Base-by-base conservation (phyloP, 2,113 vertebrate genomes). In the Tenrec ecaudatus region DNA sequence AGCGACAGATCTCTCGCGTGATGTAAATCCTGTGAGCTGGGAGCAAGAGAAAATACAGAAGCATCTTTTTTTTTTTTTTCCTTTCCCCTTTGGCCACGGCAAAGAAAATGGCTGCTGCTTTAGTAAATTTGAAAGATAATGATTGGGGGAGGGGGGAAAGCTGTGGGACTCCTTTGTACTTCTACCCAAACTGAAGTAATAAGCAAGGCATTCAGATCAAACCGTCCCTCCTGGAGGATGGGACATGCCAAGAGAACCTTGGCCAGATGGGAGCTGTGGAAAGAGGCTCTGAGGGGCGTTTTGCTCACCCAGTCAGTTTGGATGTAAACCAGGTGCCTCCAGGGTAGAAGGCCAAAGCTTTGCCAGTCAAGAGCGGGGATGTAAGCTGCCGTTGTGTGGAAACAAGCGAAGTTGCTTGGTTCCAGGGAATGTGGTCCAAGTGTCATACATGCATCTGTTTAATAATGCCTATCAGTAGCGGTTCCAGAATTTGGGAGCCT, bases 291-390 rank as follows among this genome's bases (percentile, higher is more conserved):
- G 89, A 93, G 90, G 95, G 90, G 88, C 69, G 89, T 57, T 96
- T 95, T 82, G 88, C 60, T 95, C 93, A 91, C 94, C 94, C 91
- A 86, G 91, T 94, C 68, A 75, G 82, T 97, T 96, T 96, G 96
- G 96, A 97, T 95, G 92, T 91, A 91, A 94, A 97, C 85, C 95
- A 97, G 95, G 95, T 95, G 79, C 76, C 82, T 96, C 43, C 47
- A 84, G 80, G 86, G 87, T 92, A 95, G 90, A 29, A 92, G 95
- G 60, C 58, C 88, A 81, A 90, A 96, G 87, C 47, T 86, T 86
- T 83, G 92, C 73, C 89, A 94, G 71, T 77, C 85, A 68, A 57
- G 91, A 96, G 89, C 89, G 88, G 78, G 73, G 23, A 83, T 89
- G 89, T 82, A 86, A 96, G 87, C 79, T 16, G 92, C 43, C 88